Conservation (phyloP, 2,113 vertebrate genomes). For the Leptobrachium ailaonicum region DNA sequence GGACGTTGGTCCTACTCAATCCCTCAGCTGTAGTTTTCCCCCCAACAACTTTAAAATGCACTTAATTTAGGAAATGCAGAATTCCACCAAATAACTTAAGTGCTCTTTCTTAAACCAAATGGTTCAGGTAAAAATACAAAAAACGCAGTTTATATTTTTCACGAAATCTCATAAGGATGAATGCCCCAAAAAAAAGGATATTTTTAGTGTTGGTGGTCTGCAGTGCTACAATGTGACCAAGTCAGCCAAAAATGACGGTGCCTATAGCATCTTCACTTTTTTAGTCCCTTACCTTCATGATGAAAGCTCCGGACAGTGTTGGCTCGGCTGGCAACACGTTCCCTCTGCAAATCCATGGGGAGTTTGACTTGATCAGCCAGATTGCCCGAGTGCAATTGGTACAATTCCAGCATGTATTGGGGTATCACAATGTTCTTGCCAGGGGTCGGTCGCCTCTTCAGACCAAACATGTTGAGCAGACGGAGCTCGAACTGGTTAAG, state of each 20-base stretch:
- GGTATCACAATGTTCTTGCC: conserved; percentile 89
- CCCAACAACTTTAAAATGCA: too few relatives aligned
- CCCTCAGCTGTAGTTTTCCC: too few relatives aligned
- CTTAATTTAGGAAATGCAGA: too few relatives aligned
- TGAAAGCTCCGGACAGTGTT: conserved; percentile 97
- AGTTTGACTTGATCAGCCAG: conserved; percentile 69
- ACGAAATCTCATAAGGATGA: too few relatives aligned
- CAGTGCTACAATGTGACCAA: not conserved
- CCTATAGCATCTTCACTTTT: not conserved
- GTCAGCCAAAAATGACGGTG: not conserved
- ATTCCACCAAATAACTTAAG: too few relatives aligned
- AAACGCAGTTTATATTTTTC: too few relatives aligned
- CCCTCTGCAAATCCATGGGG: conserved; percentile 78
- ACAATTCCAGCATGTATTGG: conserved; percentile 94
- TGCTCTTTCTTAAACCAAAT: too few relatives aligned
- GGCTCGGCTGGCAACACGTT: conserved; percentile 86
- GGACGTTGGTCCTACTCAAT: too few relatives aligned
- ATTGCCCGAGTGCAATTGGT: conserved; percentile 88
- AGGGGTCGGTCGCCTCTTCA: conserved; percentile 89
- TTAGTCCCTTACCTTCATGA: conserved; percentile 86
- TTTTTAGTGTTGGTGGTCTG: too few relatives aligned
- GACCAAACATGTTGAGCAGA: conserved; percentile 92
- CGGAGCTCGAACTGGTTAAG: conserved; percentile 90
- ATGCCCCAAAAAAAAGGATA: too few relatives aligned
- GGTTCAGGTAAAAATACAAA: too few relatives aligned